phyloP scores from a whole-genome alignment of 2,797 vertebrate genomes.

The Coccyzus lansbergi region DNA sequence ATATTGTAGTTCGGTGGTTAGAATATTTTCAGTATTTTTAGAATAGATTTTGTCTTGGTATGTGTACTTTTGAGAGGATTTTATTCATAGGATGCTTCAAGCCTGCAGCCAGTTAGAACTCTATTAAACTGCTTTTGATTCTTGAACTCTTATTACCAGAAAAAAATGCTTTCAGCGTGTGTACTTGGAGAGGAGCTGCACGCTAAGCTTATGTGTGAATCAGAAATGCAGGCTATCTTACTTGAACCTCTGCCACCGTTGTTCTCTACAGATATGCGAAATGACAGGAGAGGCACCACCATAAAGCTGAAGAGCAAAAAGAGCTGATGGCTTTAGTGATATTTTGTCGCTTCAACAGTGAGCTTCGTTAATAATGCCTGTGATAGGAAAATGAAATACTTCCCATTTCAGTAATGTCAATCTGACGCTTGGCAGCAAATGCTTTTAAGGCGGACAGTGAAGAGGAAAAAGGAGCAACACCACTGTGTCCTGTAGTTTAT shows the following conservation, averaged over 20 bases:
- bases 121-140: neutral
- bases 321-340: neutral
- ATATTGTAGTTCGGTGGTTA: neutral
- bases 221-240: neutral
- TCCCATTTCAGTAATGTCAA: neutral
- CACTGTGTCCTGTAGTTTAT: neutral
- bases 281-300: neutral
- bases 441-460: neutral
- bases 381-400: conserved; percentile 24
- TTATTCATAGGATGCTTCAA: neutral
- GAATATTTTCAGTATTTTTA: neutral
- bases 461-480: neutral
- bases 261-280: neutral
- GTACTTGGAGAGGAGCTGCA: neutral
- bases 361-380: conserved; percentile 5
- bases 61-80: rapidly evolving
- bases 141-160: neutral
- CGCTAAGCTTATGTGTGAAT: neutral
- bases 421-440: neutral
- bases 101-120: neutral
- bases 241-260: neutral
- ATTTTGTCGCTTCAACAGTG: neutral
- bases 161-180: neutral
- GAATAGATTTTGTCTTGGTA: neutral
- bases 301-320: neutral